Conservation (phyloP, 2,888 invertebrate genomes). For the Scelioninae gen. 2 region DNA sequence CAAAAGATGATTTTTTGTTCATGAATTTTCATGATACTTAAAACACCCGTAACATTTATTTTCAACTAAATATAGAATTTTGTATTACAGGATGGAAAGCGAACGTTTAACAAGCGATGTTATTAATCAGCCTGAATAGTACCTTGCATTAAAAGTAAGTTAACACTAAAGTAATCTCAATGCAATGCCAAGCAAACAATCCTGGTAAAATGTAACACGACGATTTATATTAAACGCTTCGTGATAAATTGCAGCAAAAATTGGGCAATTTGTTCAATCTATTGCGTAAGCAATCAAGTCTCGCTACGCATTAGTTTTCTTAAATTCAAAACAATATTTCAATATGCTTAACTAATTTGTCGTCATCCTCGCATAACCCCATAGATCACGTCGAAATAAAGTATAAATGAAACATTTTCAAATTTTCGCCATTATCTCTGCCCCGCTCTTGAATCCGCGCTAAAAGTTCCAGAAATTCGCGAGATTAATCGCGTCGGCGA, state of each 20-base stretch:
- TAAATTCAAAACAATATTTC: constrained; percentile 43
- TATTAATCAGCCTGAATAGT: constrained; percentile 44
- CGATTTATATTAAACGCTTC: constrained; percentile 20
- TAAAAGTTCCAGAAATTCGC: constrained; percentile 48
- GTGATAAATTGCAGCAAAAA: constrained; percentile 25
- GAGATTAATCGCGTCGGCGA: constrained; percentile 54
- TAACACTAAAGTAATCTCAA: constrained; percentile 35
- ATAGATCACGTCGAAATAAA: constrained; percentile 38
- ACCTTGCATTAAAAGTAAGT: constrained; percentile 52
- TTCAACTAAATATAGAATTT: constrained; percentile 11
- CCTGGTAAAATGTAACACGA: constrained; percentile 13
- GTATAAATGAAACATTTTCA: constrained; percentile 50
- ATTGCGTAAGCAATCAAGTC: not conserved
- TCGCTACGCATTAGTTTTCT: no score
- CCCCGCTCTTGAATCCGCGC: constrained; percentile 30
- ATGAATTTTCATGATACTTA: no score
- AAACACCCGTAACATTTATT: not conserved
- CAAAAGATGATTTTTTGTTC: no score
- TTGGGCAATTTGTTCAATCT: constrained; percentile 25
- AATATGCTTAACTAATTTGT: constrained; percentile 46
- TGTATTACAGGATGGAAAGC: constrained; percentile 48
- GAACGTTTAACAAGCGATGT: constrained; percentile 56
- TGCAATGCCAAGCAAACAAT: constrained; percentile 22
- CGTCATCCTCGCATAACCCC: constrained; percentile 35
- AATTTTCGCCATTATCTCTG: constrained; percentile 47